These are phyloP conservation scores for Zaprionus nigranus DNA, from an alignment of 1,140 invertebrate species.

Conservation along the genomic window DNA sequence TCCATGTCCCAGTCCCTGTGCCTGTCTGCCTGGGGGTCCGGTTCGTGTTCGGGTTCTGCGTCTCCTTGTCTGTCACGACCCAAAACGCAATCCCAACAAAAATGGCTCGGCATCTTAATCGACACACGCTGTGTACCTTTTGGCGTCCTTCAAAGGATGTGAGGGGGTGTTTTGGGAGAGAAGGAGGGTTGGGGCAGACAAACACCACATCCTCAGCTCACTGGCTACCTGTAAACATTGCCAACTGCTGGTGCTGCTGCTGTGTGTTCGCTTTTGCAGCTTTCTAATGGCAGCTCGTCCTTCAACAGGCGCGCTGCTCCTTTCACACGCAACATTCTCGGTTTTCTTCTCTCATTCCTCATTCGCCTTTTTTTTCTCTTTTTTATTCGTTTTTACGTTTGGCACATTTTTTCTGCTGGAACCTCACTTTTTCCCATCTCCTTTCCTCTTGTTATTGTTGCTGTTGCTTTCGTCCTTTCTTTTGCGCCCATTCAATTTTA, in stretches of 20 bases:
- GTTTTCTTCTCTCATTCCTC: constrained; percentile 12
- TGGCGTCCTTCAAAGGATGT: constrained; percentile 50
- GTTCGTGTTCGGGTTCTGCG: constrained; percentile 16
- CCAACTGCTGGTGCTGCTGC: constrained; percentile 46
- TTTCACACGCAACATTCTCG: constrained; percentile 70
- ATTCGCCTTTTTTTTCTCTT: constrained; percentile 11
- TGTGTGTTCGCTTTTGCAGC: constrained; percentile 58
- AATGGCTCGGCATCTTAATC: constrained; percentile 73
- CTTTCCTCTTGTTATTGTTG: constrained; percentile 9
- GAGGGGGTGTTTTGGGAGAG: background rate
- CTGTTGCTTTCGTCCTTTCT: constrained; percentile 39
- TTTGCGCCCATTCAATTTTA: constrained; percentile 76
- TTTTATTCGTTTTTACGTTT: constrained; percentile 20
- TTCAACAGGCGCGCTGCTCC: constrained; percentile 74
- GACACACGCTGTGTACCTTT: constrained; percentile 76
- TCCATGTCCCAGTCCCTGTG: background rate
- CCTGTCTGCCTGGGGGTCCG: constrained; percentile 9
- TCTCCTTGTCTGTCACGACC: constrained; percentile 62
- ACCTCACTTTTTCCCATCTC: constrained; percentile 41
- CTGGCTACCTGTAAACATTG: constrained; percentile 65
- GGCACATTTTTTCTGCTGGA: constrained; percentile 73
- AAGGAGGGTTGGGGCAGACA: constrained; percentile 22
- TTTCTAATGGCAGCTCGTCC: constrained; percentile 73
- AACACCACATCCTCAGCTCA: constrained; percentile 56
- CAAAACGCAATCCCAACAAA: constrained; percentile 38